Evolutionary conservation across 2,888 invertebrate species (phyloP), one percentile per base, ranked within the genome.

Genomic region (Latrodectus hesperus): DNA sequence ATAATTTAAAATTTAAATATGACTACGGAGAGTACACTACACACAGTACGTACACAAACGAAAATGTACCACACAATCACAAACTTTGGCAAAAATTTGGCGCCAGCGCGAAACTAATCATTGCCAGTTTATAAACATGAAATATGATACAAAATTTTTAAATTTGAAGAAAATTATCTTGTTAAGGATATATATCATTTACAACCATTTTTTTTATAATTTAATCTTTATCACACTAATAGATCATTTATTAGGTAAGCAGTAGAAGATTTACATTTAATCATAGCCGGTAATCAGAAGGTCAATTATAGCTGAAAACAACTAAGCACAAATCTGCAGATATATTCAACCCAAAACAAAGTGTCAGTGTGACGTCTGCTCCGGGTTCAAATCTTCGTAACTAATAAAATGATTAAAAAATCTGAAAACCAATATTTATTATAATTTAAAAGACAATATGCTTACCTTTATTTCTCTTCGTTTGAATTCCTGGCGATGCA

Each of bases 401-500:
- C 10, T 60, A 60, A 60, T 10, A 12, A 12, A 16, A 60, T 60
- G 60, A 60, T n/a, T 0, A n/a, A 60, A 16, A 10, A 60, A 60
- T 16, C 60, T 60, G 60, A 60, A 11, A 12, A 60, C n/a, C n/a
- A 60, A 60, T 12, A 6, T 60, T 12, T 60, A 60, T 16, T 60
- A 60, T 60, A 60, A 11, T 60, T 10, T 6, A 60, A 22, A 10
- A 26, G 67, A 79, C 16, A 60, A 51, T 70, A 80, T 80, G 80
- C 49, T 80, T 22, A 60, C 80, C 38, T 64, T 52, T 64, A 17
- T 80, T 64, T 17, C 64, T 64, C 16, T 72, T 9, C 80, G 72
- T 51, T 26, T 71, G n/a, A 72, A 80, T 3, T 72, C 80, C 49
- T 22, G 60, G 65, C 16, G 49, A 17, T 65, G 65, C 64, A 65